These are phyloP conservation scores for Mya arenaria DNA, from an alignment of 1,140 invertebrate species.

Conservation along the genomic window DNA sequence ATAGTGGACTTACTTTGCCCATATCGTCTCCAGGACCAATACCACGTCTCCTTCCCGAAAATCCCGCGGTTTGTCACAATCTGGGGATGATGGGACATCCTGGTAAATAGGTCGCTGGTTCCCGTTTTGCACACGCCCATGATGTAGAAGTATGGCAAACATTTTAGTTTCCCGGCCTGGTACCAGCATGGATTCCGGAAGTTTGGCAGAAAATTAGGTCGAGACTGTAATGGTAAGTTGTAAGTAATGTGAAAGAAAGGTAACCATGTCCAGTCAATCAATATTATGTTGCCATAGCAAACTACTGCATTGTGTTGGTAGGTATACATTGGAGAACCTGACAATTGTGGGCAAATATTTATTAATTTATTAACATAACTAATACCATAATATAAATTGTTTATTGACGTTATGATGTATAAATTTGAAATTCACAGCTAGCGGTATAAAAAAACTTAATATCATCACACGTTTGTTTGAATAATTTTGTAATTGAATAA, in stretches of 20 bases:
- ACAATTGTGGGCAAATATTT: neutral
- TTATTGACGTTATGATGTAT: neutral
- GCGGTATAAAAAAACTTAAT: too few relatives aligned
- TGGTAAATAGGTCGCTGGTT: slow-evolving; percentile 69
- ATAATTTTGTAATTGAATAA: too few relatives aligned
- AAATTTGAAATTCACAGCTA: too few relatives aligned
- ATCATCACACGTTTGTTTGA: too few relatives aligned
- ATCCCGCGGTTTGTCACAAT: slow-evolving; percentile 61
- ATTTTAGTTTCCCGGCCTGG: slow-evolving; percentile 48
- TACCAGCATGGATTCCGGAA: slow-evolving; percentile 76
- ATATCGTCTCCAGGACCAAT: slow-evolving; percentile 73
- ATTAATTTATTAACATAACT: neutral
- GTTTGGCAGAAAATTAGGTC: slow-evolving; percentile 56
- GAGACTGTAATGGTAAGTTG: slow-evolving; percentile 54
- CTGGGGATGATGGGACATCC: slow-evolving; percentile 66
- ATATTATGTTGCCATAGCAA: neutral
- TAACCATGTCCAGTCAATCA: neutral
- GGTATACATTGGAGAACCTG: neutral
- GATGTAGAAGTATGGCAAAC: slow-evolving; percentile 73
- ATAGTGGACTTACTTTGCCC: slow-evolving; percentile 59
- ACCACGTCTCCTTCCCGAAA: slow-evolving; percentile 73
- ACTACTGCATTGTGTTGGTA: neutral
- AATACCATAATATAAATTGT: neutral
- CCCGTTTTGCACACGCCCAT: slow-evolving; percentile 74
- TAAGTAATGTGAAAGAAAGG: neutral